Conservation (phyloP, 30 jellyfish, hydroid and myxozoan species). For the Aurelia coerulea region DNA sequence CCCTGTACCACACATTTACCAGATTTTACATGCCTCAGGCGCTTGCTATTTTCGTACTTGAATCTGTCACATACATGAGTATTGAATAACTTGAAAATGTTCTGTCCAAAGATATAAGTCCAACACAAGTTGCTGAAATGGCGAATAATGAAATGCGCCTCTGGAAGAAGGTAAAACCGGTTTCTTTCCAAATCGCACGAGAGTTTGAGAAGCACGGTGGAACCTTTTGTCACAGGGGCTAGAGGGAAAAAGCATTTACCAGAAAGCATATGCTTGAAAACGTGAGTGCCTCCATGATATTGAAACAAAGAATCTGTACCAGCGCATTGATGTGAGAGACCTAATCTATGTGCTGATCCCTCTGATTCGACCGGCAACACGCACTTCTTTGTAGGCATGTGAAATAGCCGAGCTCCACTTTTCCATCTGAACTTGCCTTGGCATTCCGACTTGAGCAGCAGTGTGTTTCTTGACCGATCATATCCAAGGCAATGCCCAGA, state of each 20-base stretch:
- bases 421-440: conserved; percentile 51
- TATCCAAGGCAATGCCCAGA: conserved; percentile 52
- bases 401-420: conserved; percentile 43
- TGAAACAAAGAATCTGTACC: conserved; percentile 51
- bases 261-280: conserved; percentile 26
- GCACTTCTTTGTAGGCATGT: conserved; percentile 32
- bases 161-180: conserved; percentile 27
- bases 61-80: conserved; percentile 47
- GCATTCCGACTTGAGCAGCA: conserved; percentile 24
- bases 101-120: not conserved
- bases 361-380: conserved; percentile 14
- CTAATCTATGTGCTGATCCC: not conserved
- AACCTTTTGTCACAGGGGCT: not conserved
- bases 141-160: conserved; percentile 26
- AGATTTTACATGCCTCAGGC: conserved; percentile 34
- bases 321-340: conserved; percentile 27
- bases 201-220: not conserved
- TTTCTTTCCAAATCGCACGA: not conserved
- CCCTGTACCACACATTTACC: conserved; percentile 23
- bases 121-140: conserved; percentile 52
- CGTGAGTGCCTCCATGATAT: not conserved
- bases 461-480: conserved; percentile 2
- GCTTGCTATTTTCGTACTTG: conserved; percentile 1
- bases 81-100: conserved; percentile 1
- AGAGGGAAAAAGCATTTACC: conserved; percentile 17